Percentiles rank a stretch among this genome's conserved stretches.
phyloP scores from a whole-genome alignment of 2,797 vertebrate species.

The Vespertilio murinus region DNA sequence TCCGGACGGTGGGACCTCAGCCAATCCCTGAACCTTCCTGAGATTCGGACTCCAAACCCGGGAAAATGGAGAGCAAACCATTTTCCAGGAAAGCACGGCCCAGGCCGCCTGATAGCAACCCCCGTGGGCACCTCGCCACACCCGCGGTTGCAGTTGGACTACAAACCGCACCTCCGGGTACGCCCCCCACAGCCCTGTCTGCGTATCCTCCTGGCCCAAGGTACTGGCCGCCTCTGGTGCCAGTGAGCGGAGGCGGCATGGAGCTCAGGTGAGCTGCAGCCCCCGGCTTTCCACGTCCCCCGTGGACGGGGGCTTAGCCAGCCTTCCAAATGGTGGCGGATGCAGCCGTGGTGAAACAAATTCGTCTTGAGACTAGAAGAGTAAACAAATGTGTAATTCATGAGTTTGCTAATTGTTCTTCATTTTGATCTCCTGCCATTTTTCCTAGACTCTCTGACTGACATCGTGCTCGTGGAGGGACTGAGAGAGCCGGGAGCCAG shows the following conservation, averaged over 20 bases:
- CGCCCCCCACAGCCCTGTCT: rapidly evolving
- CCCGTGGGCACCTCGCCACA: not conserved
- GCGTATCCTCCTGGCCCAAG: not conserved
- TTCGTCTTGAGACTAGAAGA: constrained; percentile 13
- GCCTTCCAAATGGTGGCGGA: constrained; percentile 29
- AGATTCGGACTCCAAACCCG: not conserved
- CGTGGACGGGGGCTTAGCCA: not conserved
- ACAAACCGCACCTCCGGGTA: not conserved
- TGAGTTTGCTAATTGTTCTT: constrained; percentile 67
- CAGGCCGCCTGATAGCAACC: not conserved
- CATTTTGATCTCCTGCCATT: constrained; percentile 61
- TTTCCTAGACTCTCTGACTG: constrained; percentile 33
- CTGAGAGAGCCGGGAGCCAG: not conserved
- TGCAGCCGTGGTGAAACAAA: not conserved
- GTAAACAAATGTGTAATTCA: constrained; percentile 67
- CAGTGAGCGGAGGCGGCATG: not conserved
- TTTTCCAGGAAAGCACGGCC: not conserved
- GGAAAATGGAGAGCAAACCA: not conserved
- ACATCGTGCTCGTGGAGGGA: constrained; percentile 12
- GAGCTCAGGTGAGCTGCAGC: not conserved
- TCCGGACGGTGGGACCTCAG: not conserved
- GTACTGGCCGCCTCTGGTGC: too few relatives aligned
- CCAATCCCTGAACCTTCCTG: not conserved
- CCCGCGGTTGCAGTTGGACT: rapidly evolving
- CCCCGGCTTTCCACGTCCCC: not conserved